phyloP scores from a whole-genome alignment of 1,140 invertebrate species.

The Drosophila kanapiae region DNA sequence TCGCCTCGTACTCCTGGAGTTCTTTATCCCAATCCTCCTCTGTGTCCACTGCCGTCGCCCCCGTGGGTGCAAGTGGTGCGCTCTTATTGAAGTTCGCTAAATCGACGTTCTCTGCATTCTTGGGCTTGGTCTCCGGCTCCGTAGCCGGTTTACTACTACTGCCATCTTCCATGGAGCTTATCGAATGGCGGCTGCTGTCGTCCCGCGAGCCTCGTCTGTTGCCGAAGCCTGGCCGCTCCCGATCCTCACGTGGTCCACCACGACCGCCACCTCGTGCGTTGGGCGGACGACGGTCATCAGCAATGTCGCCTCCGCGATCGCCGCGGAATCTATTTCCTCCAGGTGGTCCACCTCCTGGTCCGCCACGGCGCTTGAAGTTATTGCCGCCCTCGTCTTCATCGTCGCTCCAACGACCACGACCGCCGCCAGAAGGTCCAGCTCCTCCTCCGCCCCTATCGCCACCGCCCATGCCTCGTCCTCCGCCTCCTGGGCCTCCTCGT shows the following conservation, averaged over 20 bases:
- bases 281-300: constrained; percentile 65
- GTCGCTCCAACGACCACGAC: constrained; percentile 67
- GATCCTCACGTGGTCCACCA: constrained; percentile 72
- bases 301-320: constrained; percentile 44
- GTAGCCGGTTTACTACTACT: constrained; percentile 45
- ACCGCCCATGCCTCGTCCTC: constrained; percentile 79
- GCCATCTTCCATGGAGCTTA: constrained; percentile 60
- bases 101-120: constrained; percentile 12
- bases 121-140: constrained; percentile 24
- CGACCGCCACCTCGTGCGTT: constrained; percentile 70
- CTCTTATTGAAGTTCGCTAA: neutral
- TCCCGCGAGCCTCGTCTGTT: constrained; percentile 69
- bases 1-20: constrained; percentile 74
- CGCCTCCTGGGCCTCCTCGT: constrained; percentile 76
- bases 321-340: constrained; percentile 72
- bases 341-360: constrained; percentile 50
- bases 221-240: constrained; percentile 58
- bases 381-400: constrained; percentile 74
- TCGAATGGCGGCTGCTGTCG: constrained; percentile 62
- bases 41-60: constrained; percentile 51
- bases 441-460: constrained; percentile 58
- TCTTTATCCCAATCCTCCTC: constrained; percentile 84
- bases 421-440: constrained; percentile 24
- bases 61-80: neutral
- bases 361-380: constrained; percentile 76